Percentiles rank a stretch among this genome's conserved stretches.
These are phyloP conservation scores for Spodoptera picta DNA, from an alignment of 2,888 invertebrate species.

Conservation along the genomic window DNA sequence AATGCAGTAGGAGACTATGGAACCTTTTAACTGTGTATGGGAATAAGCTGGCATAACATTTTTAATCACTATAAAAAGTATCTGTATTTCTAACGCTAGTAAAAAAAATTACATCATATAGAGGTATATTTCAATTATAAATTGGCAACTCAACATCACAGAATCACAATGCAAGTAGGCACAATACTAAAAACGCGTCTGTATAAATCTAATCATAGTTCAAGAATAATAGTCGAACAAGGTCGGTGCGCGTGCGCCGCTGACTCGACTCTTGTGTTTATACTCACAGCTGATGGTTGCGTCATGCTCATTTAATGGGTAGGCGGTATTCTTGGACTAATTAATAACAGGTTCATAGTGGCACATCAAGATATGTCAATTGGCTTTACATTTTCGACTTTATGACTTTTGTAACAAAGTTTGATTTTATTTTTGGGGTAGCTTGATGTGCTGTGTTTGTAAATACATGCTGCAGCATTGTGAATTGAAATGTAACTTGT, in stretches of 20 bases:
- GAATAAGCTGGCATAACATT: too few species aligned
- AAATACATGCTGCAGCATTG: conserved; percentile 3
- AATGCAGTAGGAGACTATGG: too few species aligned
- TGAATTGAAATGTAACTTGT: conserved; percentile 1
- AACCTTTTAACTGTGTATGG: too few species aligned
- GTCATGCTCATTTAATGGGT: conserved; percentile 54
- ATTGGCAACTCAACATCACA: conserved; percentile 1
- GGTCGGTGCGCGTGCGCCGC: conserved; percentile 70
- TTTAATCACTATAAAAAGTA: too few species aligned
- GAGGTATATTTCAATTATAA: too few species aligned
- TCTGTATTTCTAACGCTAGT: too few species aligned
- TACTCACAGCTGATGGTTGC: conserved; percentile 68
- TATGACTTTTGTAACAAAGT: too few species aligned
- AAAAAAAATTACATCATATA: too few species aligned
- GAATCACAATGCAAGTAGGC: conserved; percentile 31
- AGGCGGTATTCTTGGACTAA: conserved; percentile 25
- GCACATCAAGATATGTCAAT: not conserved
- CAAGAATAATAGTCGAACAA: conserved; percentile 77
- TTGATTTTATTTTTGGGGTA: too few species aligned
- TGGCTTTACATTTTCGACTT: too few species aligned
- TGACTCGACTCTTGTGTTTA: conserved; percentile 55
- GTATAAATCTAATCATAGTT: conserved; percentile 63
- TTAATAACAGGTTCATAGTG: conserved; percentile 26
- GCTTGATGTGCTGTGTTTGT: not conserved
- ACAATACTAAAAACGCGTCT: conserved; percentile 12